Percentiles rank a stretch among this genome's conserved stretches.
Conservation (phyloP, 2,888 invertebrate species). For the Leucozona laternaria region DNA sequence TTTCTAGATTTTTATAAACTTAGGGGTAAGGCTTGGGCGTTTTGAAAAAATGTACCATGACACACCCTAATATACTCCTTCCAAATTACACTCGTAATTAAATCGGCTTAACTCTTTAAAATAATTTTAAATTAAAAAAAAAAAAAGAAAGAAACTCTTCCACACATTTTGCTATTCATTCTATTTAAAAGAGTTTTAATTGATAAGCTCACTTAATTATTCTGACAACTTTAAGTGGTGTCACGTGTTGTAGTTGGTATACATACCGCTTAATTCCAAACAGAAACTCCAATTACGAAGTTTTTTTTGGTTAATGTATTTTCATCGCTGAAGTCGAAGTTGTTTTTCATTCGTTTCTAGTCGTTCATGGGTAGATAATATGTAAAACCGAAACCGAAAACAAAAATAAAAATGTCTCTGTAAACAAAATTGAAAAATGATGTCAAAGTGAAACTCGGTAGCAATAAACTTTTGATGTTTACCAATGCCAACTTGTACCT, state of each 20-base stretch:
- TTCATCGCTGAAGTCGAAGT: background rate
- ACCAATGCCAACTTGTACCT: conserved; percentile 32
- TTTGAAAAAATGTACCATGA: no score
- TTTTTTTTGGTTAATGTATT: conserved; percentile 17
- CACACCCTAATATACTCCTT: no score
- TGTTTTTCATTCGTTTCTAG: background rate
- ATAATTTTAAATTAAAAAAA: background rate
- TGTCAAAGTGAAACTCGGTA: conserved; percentile 68
- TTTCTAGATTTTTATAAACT: no score
- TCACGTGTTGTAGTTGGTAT: conserved; percentile 50
- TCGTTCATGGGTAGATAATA: background rate
- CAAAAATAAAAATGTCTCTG: conserved; percentile 25
- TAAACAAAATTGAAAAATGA: conserved; percentile 63
- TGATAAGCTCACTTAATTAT: conserved; percentile 57
- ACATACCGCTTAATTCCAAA: background rate
- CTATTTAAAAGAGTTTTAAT: conserved; percentile 19
- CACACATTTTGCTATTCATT: background rate
- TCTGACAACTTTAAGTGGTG: conserved; percentile 51
- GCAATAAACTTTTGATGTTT: conserved; percentile 67
- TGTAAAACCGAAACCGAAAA: background rate
- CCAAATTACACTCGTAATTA: no score
- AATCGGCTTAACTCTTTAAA: background rate
- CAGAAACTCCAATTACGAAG: conserved; percentile 39
- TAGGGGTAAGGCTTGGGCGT: no score
- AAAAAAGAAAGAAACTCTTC: background rate